Evolutionary conservation across 2,113 vertebrate species (phyloP).

Genomic region (Camelus dromedarius): DNA sequence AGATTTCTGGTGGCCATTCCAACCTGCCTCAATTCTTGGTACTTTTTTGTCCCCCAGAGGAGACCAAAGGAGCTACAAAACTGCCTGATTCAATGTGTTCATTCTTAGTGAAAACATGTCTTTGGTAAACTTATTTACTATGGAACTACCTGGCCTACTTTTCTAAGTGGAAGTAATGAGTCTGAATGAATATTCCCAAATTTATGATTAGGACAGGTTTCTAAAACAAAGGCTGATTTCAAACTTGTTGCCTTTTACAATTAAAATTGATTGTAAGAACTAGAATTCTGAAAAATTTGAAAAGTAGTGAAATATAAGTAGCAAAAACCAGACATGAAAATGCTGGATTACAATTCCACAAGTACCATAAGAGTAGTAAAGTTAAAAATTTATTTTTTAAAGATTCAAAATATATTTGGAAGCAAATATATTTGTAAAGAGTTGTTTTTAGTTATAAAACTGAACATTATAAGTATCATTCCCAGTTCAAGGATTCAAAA

Average conservation of each 20-base stretch:
- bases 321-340: not conserved
- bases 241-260: not conserved
- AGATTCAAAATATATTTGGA: not conserved
- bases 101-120: not conserved
- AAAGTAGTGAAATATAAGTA: not conserved
- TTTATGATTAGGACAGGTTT: slow-evolving; percentile 8
- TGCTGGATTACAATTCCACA: not conserved
- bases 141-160: not conserved
- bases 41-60: not conserved
- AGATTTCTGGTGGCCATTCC: not conserved
- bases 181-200: slow-evolving; percentile 10
- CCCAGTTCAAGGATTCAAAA: not conserved
- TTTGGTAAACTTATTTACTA: slow-evolving; percentile 18
- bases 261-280: not conserved
- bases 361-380: not conserved
- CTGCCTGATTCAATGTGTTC: not conserved
- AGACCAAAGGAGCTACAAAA: not conserved
- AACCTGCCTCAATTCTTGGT: not conserved
- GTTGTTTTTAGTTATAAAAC: not conserved
- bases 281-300: not conserved
- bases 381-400: not conserved
- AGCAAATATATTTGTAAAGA: not conserved
- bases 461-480: not conserved
- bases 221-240: slow-evolving; percentile 28
- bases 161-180: not conserved